phyloP scores from a whole-genome alignment of 2,113 vertebrate species.

The Microtus pennsylvanicus region DNA sequence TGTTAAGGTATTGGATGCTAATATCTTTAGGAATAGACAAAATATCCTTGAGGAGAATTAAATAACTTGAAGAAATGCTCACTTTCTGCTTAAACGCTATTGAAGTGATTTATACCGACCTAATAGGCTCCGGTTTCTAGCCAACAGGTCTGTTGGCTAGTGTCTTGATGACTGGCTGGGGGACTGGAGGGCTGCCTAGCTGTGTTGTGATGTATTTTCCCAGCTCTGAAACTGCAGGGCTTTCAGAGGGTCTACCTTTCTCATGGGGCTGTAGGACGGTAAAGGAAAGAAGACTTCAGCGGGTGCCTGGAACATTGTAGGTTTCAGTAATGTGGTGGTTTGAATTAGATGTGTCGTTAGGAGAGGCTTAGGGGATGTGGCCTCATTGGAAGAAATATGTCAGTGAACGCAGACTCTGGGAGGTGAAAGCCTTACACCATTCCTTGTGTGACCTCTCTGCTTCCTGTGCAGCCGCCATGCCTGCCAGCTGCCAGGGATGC shows the following conservation, averaged over 20 bases:
- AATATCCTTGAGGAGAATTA: slow-evolving; percentile 8
- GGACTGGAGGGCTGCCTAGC: background rate
- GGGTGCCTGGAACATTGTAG: background rate
- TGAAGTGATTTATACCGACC: background rate
- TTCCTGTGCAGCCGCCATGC: background rate
- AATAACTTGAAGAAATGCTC: background rate
- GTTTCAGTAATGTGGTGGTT: background rate
- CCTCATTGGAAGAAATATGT: background rate
- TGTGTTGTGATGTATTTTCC: background rate
- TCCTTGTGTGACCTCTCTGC: background rate
- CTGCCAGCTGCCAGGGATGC: background rate
- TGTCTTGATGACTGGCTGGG: background rate
- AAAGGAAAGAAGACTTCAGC: background rate
- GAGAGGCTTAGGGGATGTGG: background rate
- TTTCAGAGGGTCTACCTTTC: background rate
- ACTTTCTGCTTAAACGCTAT: background rate
- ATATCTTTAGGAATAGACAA: background rate
- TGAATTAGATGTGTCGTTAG: background rate
- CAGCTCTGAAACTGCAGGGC: background rate
- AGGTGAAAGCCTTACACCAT: background rate
- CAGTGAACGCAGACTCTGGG: background rate
- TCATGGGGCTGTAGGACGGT: background rate
- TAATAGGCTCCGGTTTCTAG: background rate
- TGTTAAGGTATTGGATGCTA: background rate
- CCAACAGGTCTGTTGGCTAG: background rate